Evolutionary conservation across 2,113 vertebrate species (phyloP).

Genomic region (Mesembrinibis cayennensis): DNA sequence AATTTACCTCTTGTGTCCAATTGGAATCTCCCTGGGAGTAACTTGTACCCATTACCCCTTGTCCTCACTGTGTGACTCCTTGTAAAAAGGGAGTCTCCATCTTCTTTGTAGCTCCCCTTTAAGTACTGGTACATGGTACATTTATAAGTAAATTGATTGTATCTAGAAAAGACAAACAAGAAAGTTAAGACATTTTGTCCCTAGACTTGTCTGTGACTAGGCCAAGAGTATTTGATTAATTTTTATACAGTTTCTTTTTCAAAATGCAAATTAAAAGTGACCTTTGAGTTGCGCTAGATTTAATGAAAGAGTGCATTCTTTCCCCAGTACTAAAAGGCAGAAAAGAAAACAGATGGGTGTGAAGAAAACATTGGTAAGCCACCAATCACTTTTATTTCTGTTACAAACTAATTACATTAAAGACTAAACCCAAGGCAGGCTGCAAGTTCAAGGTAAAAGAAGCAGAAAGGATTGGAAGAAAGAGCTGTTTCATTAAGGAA

Average conservation of each 20-base stretch:
- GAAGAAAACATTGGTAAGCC: constrained; percentile 25
- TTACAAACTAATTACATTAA: constrained; percentile 56
- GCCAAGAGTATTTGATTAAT: not conserved
- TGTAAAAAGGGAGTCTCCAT: too few species aligned
- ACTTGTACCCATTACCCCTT: too few species aligned
- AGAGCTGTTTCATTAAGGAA: not conserved
- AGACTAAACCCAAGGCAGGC: constrained; percentile 16
- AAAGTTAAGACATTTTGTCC: not conserved
- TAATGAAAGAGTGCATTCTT: constrained; percentile 33
- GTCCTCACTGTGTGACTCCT: too few species aligned
- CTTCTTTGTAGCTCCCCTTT: too few species aligned
- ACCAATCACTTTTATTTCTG: constrained; percentile 59
- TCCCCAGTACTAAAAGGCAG: constrained; percentile 12
- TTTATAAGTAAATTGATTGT: not conserved
- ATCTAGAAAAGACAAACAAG: not conserved
- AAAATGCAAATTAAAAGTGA: constrained; percentile 40
- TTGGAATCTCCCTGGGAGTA: too few species aligned
- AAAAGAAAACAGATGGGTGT: constrained; percentile 44
- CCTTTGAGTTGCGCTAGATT: constrained; percentile 12
- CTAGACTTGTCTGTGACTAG: not conserved
- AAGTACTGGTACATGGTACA: too few species aligned
- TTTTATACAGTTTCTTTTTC: not conserved
- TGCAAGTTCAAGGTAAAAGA: constrained; percentile 21
- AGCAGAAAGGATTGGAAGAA: not conserved
- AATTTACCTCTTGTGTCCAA: too few species aligned